Conservation (phyloP, 1,140 invertebrate genomes). For the Pentalonia nigronervosa region DNA sequence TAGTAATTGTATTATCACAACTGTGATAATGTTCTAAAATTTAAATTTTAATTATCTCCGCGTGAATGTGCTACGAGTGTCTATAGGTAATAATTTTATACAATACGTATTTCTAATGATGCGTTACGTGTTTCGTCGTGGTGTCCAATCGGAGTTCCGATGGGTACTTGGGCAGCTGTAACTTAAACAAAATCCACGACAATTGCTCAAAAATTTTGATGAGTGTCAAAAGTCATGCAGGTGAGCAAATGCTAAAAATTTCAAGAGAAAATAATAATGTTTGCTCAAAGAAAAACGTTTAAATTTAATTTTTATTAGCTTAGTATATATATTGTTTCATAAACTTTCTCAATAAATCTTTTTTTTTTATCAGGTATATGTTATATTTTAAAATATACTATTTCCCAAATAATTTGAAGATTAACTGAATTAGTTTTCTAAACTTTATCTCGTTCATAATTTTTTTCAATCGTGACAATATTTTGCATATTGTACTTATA, state of each 20-base stretch:
- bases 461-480: neutral
- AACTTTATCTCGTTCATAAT: neutral
- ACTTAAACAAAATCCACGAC: conserved; percentile 28
- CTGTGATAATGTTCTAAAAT: neutral
- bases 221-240: conserved; percentile 56
- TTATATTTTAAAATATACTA: no score
- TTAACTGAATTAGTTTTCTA: neutral
- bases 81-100: neutral
- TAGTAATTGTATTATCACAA: neutral
- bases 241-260: neutral
- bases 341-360: neutral
- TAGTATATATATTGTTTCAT: neutral
- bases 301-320: neutral
- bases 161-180: neutral
- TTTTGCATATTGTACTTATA: neutral
- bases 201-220: conserved; percentile 44
- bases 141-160: neutral
- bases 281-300: neutral
- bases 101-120: neutral
- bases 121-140: neutral
- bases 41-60: neutral
- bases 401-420: neutral
- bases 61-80: neutral
- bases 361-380: neutral
- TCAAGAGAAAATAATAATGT: neutral